These are phyloP conservation scores for Toxotes lorentzi DNA, from an alignment of 2,797 vertebrate species.

Conservation along the genomic window DNA sequence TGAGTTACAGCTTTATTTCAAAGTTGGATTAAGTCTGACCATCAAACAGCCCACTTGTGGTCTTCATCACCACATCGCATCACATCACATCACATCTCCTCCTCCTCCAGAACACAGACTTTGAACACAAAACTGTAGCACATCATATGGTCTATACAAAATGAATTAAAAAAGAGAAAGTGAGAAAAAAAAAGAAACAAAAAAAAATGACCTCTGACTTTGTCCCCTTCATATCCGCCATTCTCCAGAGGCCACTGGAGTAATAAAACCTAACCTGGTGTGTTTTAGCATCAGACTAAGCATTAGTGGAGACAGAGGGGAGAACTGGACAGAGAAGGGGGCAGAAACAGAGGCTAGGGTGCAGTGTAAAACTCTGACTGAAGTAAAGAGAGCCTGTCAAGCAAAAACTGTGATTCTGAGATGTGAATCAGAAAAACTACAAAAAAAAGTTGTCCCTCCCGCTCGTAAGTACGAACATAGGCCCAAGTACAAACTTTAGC, in stretches of 20 bases:
- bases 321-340: conserved; percentile 27
- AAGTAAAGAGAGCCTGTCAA: conserved; percentile 19
- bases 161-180: conserved; percentile 60
- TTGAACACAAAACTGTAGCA: conserved; percentile 66
- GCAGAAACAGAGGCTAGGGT: conserved; percentile 13
- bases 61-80: conserved; percentile 1
- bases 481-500: conserved; percentile 51
- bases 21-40: conserved; percentile 57
- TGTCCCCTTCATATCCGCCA: neutral
- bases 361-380: conserved; percentile 10
- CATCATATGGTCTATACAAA: conserved; percentile 69
- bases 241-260: conserved; percentile 6
- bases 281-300: conserved; percentile 10
- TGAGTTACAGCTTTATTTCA: conserved; percentile 80
- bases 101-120: conserved; percentile 45
- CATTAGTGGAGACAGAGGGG: conserved; percentile 20
- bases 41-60: conserved; percentile 23
- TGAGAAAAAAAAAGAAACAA: neutral
- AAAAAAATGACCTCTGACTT: conserved; percentile 24
- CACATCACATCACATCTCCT: conserved; percentile 21
- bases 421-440: conserved; percentile 33
- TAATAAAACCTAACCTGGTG: conserved; percentile 24
- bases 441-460: conserved; percentile 19
- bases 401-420: conserved; percentile 41
- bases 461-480: conserved; percentile 32